These are phyloP conservation scores for Drosophila nigricruria DNA, from an alignment of 2,888 invertebrate species.

Conservation along the genomic window DNA sequence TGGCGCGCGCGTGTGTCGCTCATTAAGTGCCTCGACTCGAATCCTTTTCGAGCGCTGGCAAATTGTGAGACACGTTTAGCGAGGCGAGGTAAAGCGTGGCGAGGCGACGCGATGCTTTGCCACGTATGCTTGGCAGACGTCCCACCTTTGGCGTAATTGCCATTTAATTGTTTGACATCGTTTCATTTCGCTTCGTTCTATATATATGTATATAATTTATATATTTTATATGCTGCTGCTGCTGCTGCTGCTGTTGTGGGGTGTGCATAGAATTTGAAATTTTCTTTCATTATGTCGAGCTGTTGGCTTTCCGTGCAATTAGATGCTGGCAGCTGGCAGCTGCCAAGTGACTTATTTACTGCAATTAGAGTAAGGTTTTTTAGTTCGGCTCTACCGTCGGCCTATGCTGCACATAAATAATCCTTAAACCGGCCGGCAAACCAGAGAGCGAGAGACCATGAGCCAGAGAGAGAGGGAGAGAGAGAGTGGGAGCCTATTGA, in stretches of 20 bases:
- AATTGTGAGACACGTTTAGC: constrained; percentile 76
- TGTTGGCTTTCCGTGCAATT: constrained; percentile 47
- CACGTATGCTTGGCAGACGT: constrained; percentile 50
- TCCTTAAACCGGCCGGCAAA: constrained; percentile 64
- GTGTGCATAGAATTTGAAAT: constrained; percentile 57
- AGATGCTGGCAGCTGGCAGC: constrained; percentile 18
- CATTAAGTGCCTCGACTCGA: constrained; percentile 45
- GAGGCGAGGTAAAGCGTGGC: constrained; percentile 57
- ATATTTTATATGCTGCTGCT: constrained; percentile 14
- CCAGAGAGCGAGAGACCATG: constrained; percentile 18
- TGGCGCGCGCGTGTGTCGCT: constrained; percentile 44
- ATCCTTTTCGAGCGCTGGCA: constrained; percentile 33
- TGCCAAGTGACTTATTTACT: constrained; percentile 57
- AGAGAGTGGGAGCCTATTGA: constrained; percentile 52
- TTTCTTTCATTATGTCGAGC: constrained; percentile 27
- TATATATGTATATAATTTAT: constrained; percentile 43
- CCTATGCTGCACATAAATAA: constrained; percentile 45
- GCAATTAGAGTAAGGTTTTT: constrained; percentile 38
- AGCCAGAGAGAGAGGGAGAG: constrained; percentile 1
- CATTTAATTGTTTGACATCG: constrained; percentile 78
- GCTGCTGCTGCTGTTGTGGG: constrained; percentile 1
- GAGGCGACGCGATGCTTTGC: constrained; percentile 59
- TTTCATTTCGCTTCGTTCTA: constrained; percentile 27
- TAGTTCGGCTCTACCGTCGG: neutral
- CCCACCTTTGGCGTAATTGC: constrained; percentile 74